Percentiles rank a stretch among this genome's conserved stretches.
Conservation (phyloP, 2,797 vertebrate genomes). For the Galaxias olidus region DNA sequence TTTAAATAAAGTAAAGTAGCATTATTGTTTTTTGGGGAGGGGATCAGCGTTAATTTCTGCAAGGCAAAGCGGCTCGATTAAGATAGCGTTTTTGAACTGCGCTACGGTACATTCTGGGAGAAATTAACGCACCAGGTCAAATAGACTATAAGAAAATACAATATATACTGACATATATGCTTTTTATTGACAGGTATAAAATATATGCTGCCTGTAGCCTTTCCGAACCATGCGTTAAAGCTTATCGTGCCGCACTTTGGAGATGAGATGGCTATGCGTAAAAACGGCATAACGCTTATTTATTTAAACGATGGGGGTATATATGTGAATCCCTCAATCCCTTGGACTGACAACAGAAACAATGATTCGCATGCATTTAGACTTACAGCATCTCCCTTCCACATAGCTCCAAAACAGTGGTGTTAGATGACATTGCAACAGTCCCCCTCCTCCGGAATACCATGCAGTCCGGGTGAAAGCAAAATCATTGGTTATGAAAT, state of each 20-base stretch:
- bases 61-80: too few relatives aligned
- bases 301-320: constrained; percentile 11
- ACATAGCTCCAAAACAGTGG: constrained; percentile 85
- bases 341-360: not conserved
- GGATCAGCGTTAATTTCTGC: too few relatives aligned
- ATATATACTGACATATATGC: too few relatives aligned
- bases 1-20: too few relatives aligned
- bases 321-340: not conserved
- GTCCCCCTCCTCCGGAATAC: constrained; percentile 72
- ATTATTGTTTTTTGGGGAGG: too few relatives aligned
- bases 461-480: constrained; percentile 61
- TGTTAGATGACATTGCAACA: constrained; percentile 89
- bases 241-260: constrained; percentile 62
- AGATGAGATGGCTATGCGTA: constrained; percentile 52
- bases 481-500: constrained; percentile 39
- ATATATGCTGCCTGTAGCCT: too few relatives aligned
- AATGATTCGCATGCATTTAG: constrained; percentile 43
- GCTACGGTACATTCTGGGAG: too few relatives aligned
- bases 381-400: constrained; percentile 95
- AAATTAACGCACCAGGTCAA: too few relatives aligned
- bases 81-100: too few relatives aligned
- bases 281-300: constrained; percentile 35
- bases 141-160: too few relatives aligned
- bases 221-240: not conserved
- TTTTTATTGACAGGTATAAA: too few relatives aligned